Base-by-base conservation (phyloP, 2,888 invertebrate species). In the Xestia xanthographa region DNA sequence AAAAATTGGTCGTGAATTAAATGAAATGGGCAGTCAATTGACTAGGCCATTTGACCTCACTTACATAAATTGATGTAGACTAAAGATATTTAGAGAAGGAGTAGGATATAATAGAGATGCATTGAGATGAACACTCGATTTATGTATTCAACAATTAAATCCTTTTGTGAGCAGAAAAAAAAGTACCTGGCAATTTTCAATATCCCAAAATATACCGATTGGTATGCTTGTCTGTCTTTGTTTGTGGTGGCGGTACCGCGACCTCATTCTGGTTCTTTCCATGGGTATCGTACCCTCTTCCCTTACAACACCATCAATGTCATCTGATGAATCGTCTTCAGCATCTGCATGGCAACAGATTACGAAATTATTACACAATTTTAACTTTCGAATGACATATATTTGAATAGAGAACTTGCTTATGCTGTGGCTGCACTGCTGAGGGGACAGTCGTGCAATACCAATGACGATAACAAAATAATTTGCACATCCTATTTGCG, bases 181-280 rank as follows among this genome's bases (percentile, higher is more conserved):
- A 41, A 34, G 1, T 93, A 98, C 98, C 94, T 98, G 98, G 93
- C 98, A 98, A 93, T 99, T 99, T 96, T 99, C 98, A 90, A 99
- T 99, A 92, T 99, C 99, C 99, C 99, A 99, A 94, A 98, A 99
- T 85, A 99, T 98, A 68, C 98, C 98, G 90, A 99, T 97, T 2
- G 98, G 98, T 76, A 95, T 88, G 90, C 86, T 92, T 68, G 87
- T 87, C 43, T 91, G 88, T 79, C 93, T 91, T 77, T 93, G 91
- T 87, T 95, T 96, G 78, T 95, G 94, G 82, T 95, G 94, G 41
- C 96, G 92, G 76, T 93, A 95, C 38, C 96, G 90, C 56, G 96
- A 95, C 88, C 95, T 92, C 53, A 95, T 93, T 79, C 95, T 91
- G 45, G 92, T 88, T 77, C 95, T 88, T 62, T 96, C 96, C 62